Base-by-base conservation (phyloP, 2,888 invertebrate species). In the Macaria liturata region DNA sequence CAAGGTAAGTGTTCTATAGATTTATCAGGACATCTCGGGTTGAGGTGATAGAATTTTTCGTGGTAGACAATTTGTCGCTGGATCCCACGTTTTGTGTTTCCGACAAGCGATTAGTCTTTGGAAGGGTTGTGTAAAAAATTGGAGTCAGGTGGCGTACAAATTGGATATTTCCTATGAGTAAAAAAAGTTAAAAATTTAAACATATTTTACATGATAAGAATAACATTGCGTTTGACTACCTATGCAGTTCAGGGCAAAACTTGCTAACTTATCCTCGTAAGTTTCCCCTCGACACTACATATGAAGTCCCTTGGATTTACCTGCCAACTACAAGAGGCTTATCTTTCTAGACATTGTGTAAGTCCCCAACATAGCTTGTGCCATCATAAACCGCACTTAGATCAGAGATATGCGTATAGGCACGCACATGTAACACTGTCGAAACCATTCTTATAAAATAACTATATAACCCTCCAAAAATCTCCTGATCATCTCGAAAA, bases 1-100 rank as follows among this genome's bases (percentile, higher is more conserved):
- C 30, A 32, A 49, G 30, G 39, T 49, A 4, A 59, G 71, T 74
- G 81, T 81, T 81, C 85, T 84, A 80, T 70, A 58, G 57, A 76
- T 89, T 87, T 86, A 87, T 83, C 80, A 78, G 64, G 69, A 67
- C 72, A 80, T 82, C 78, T 76, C 69, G 62, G 61, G 67, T 67
- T 68, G 53, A 68, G 66, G 72, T 71, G 71, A 70, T 66, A 75
- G 68, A 65, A 66, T 72, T 67, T 68, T 72, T 74, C 74, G 75
- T 73, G 64, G 48, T 52, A 40, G 39, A 44, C 58, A 55, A 61
- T 61, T 61, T 61, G 58, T 61, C 58, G 51, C 34, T 46, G 47
- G 45, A 32, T 54, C 44, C 49, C 44, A 45, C 52, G 53, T 57
- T 60, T 60, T 59, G 59, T 51, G 54, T 52, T 55, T 60, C 57